A percentile compares a stretch with the other conserved stretches of the same genome.
phyloP scores from a whole-genome alignment of 2,797 vertebrate species.

The Carduelis carduelis region DNA sequence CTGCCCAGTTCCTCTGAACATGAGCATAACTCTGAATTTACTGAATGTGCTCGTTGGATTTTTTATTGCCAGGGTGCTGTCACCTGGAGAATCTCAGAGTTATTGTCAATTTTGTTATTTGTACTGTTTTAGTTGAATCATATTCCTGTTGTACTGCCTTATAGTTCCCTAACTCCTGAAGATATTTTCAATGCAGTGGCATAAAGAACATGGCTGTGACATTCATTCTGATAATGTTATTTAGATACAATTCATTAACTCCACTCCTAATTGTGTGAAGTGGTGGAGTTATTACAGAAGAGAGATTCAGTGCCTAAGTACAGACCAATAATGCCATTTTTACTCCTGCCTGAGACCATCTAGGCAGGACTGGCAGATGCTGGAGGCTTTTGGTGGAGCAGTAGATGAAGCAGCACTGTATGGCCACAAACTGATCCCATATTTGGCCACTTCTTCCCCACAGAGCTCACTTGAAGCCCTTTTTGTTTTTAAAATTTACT shows the following conservation, averaged over 20 bases:
- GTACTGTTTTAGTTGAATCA: background rate
- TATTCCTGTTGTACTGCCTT: background rate
- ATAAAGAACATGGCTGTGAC: background rate
- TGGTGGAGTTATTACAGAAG: background rate
- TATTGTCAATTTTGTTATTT: background rate
- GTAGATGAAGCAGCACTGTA: background rate
- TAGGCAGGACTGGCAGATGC: background rate
- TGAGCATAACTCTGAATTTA: background rate
- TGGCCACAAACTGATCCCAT: background rate
- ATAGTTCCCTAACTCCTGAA: background rate
- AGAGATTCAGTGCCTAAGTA: background rate
- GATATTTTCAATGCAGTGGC: background rate
- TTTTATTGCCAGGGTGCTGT: background rate
- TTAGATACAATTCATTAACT: background rate
- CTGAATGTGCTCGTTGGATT: accelerated
- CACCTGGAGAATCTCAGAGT: background rate
- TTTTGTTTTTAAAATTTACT: background rate
- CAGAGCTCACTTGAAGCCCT: background rate
- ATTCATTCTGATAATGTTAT: background rate
- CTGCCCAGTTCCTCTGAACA: background rate
- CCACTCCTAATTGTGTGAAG: background rate
- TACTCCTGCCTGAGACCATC: background rate
- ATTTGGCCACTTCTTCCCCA: background rate
- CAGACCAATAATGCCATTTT: background rate
- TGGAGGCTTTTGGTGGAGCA: background rate